Percentiles rank a stretch among this genome's conserved stretches.
These are phyloP conservation scores for Heptranchias perlo DNA, from an alignment of 2,113 vertebrate species.

Conservation along the genomic window DNA sequence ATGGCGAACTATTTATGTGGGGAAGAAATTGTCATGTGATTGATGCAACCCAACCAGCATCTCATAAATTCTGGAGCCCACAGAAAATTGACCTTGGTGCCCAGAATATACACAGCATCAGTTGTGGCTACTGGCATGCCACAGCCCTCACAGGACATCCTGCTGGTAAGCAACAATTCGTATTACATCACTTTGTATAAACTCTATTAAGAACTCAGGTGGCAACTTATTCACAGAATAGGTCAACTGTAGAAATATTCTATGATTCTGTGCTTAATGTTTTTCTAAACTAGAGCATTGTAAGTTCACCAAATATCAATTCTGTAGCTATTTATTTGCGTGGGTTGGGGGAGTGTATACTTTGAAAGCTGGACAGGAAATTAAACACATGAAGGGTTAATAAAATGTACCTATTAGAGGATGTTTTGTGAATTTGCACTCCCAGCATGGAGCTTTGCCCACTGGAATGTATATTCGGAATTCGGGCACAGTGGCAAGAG, in stretches of 20 bases:
- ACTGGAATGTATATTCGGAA: neutral
- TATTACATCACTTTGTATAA: neutral
- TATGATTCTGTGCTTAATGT: too few relatives aligned
- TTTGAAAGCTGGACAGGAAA: neutral
- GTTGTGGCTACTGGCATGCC: slow-evolving; percentile 50
- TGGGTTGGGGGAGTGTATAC: neutral
- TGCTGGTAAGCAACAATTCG: slow-evolving; percentile 44
- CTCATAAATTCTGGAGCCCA: slow-evolving; percentile 56
- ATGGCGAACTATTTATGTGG: slow-evolving; percentile 48
- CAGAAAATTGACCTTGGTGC: slow-evolving; percentile 50
- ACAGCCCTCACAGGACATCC: slow-evolving; percentile 45
- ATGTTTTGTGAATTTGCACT: neutral
- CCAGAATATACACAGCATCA: slow-evolving; percentile 50
- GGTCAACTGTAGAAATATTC: neutral
- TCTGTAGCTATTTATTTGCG: neutral
- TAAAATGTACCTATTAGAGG: neutral
- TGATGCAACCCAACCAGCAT: slow-evolving; percentile 50
- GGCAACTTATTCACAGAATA: neutral
- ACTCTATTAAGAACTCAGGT: neutral
- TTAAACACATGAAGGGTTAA: neutral
- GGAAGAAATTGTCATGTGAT: slow-evolving; percentile 52
- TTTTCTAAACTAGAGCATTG: neutral
- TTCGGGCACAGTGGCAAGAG: neutral
- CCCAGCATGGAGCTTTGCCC: neutral
- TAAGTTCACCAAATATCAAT: neutral